Base-by-base conservation (phyloP, 2,888 invertebrate species). In the Coenonympha glycerion region DNA sequence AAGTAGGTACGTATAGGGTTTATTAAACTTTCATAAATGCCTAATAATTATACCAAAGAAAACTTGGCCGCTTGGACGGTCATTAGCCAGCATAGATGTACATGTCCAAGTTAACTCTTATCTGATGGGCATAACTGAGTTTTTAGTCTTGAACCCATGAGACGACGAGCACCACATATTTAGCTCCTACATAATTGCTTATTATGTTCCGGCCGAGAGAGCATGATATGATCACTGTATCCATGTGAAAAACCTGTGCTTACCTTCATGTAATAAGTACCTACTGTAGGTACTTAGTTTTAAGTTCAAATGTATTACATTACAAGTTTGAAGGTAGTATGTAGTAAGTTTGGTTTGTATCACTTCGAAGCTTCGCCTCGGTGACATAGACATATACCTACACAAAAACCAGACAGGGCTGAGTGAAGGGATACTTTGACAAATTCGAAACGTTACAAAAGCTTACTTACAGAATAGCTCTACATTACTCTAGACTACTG, bases 121-220 rank as follows among this genome's bases (percentile, higher is more conserved):
- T 54, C 47, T 54, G 47, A 45, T 47, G 47, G 40, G 48, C 47
- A 41, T 48, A 52, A 52, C 48, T 48, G 48, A 51, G 22, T 48
- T 50, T 47, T 33, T 21, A 51, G 41, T 42, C 40, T 50, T 26
- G 34, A 48, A 52, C 44, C 31, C 45, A 47, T 48, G 49, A 53
- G 39, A 58, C 52, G 30, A 28, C 15, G 15, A n/a, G 49, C 31
- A 51, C 30, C 44, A 47, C 40, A 28, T 40, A 45, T 55, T 51
- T 57, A 52, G 40, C 55, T 50, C 39, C 31, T 21, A 49, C 26
- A 49, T 55, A 57, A 55, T 57, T 53, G 50, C 45, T 39, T 54
- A 51, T 55, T 54, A 53, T 46, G 57, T 59, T 59, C 52, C 57
- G 57, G 47, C 24, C 45, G 52, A 52, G 47, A 46, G 42, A 46